A percentile compares a stretch with the other conserved stretches of the same genome.
phyloP scores from a whole-genome alignment of 2,113 vertebrate species.

The Litocranius walleri region DNA sequence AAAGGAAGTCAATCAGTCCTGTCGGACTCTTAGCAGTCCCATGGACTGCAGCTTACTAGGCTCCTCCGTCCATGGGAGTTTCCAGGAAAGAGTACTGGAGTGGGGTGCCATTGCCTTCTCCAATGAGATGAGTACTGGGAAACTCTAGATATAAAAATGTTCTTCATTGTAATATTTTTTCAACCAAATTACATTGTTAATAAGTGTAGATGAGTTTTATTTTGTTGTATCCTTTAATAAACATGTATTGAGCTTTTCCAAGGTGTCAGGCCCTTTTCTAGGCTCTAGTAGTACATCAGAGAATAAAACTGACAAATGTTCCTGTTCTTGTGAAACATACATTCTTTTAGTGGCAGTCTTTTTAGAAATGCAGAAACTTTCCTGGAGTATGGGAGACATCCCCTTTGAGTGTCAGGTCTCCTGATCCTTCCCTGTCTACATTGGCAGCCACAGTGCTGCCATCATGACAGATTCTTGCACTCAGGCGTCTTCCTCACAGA shows the following conservation, averaged over 20 bases:
- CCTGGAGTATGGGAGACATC: not conserved
- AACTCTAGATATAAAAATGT: not conserved
- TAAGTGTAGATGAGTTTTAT: not conserved
- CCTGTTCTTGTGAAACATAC: not conserved
- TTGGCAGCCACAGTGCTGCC: not conserved
- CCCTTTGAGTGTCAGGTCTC: not conserved
- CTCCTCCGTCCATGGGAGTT: no score
- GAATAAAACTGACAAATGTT: not conserved
- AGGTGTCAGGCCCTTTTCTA: not conserved
- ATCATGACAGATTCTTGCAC: not conserved
- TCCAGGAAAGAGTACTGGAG: no score
- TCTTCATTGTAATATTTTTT: not conserved
- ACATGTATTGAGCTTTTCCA: not conserved
- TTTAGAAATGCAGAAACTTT: not conserved
- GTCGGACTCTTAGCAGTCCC: no score
- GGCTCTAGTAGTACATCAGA: not conserved
- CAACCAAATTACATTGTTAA: not conserved
- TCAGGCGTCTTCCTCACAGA: not conserved
- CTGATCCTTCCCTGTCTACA: not conserved
- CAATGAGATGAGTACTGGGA: not conserved
- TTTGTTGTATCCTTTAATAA: not conserved
- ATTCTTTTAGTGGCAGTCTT: not conserved
- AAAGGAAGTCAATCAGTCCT: no score
- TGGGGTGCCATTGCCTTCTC: no score
- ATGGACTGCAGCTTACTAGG: no score